phyloP scores from a whole-genome alignment of 1,140 invertebrate genomes.

The Coptotermes formosanus region DNA sequence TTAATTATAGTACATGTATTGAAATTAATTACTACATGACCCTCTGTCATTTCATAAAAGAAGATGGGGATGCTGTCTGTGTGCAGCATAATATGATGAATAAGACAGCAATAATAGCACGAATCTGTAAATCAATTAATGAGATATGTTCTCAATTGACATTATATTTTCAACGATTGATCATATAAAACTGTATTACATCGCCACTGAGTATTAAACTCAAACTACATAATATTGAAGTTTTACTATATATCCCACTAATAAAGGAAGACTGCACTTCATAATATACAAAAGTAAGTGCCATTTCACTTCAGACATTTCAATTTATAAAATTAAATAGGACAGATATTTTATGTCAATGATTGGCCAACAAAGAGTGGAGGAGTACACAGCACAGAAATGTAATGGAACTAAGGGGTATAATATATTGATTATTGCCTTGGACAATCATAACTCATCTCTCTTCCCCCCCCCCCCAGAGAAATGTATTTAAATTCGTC shows the following conservation, averaged over 20 bases:
- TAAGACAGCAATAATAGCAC: neutral
- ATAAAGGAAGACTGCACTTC: slow-evolving; percentile 9
- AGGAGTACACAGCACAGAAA: neutral
- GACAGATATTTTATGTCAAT: neutral
- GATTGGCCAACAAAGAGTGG: neutral
- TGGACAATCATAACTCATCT: neutral
- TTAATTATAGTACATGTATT: slow-evolving; percentile 17
- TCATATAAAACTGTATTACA: neutral
- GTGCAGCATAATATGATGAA: neutral
- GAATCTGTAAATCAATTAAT: neutral
- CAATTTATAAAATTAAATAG: neutral
- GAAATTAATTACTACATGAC: neutral
- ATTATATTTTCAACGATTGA: neutral
- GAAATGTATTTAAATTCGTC: neutral
- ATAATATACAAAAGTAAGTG: neutral
- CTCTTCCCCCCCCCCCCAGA: neutral
- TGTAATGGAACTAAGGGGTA: neutral
- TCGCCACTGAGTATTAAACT: neutral
- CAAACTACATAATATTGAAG: neutral
- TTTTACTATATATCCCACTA: neutral
- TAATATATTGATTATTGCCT: neutral
- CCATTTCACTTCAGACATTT: neutral
- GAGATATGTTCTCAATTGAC: slow-evolving; percentile 6
- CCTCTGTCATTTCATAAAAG: neutral
- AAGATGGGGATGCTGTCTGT: neutral